Evolutionary conservation across 2,797 vertebrate species (phyloP).

Genomic region (Alca torda): DNA sequence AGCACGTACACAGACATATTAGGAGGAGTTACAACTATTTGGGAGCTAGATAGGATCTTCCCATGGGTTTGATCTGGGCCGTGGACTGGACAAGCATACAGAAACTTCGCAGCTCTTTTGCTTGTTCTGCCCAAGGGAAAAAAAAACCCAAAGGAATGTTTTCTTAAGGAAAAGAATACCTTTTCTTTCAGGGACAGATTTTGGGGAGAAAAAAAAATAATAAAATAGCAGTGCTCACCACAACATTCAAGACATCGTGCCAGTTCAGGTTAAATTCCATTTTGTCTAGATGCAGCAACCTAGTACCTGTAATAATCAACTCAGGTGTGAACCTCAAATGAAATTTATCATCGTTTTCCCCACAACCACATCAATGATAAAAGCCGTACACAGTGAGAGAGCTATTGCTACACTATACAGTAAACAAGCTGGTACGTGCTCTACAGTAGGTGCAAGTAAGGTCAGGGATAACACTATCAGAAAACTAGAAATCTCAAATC

Average conservation of each 20-base stretch:
- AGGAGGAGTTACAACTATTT: neutral
- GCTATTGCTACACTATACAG: neutral
- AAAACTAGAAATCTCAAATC: neutral
- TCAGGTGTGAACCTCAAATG: neutral
- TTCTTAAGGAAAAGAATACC: neutral
- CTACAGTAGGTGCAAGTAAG: neutral
- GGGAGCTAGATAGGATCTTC: neutral
- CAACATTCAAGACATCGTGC: rapidly evolving
- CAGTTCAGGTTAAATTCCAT: neutral
- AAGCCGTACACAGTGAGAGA: neutral
- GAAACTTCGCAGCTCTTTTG: neutral
- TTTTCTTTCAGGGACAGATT: neutral
- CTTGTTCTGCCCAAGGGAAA: neutral
- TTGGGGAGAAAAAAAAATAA: neutral
- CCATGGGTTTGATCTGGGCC: neutral
- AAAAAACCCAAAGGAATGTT: neutral
- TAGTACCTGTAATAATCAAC: neutral
- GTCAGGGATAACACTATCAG: neutral
- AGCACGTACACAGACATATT: neutral
- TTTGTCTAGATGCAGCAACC: neutral
- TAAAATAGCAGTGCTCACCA: neutral
- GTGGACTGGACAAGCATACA: neutral
- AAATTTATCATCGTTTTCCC: neutral
- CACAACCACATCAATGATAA: neutral
- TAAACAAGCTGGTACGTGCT: neutral